phyloP scores from a whole-genome alignment of 2,113 vertebrate species.

The Apaloderma vittatum region DNA sequence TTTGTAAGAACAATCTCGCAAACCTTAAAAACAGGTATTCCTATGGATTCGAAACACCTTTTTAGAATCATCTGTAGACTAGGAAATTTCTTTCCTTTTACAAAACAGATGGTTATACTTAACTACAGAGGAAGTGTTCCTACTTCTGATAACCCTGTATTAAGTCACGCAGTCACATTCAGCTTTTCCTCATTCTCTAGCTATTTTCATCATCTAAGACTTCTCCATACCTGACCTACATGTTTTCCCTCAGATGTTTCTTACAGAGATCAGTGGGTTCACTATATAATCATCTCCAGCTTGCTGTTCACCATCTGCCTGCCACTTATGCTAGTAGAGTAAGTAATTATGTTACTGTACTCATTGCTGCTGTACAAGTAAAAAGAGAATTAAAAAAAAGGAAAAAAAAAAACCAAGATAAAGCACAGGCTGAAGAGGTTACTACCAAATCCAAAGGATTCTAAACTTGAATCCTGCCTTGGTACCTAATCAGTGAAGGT shows the following conservation, averaged over 20 bases:
- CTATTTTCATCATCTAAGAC: conserved; percentile 33
- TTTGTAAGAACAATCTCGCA: conserved; percentile 30
- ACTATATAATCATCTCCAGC: conserved; percentile 11
- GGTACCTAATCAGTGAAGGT: neutral
- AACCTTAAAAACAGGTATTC: conserved; percentile 27
- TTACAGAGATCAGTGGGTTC: neutral
- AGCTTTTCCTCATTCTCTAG: neutral
- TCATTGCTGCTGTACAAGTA: neutral
- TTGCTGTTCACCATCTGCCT: neutral
- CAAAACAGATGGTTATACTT: conserved; percentile 18
- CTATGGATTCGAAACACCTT: neutral
- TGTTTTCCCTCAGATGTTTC: neutral
- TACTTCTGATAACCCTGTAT: neutral
- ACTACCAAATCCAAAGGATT: neutral
- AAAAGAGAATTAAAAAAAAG: neutral
- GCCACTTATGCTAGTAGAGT: neutral
- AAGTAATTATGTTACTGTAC: neutral
- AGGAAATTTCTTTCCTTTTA: conserved; percentile 2
- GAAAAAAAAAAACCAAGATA: neutral
- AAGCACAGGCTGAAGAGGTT: neutral
- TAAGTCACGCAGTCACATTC: conserved; percentile 31
- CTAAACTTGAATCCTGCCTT: neutral
- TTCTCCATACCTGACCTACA: neutral
- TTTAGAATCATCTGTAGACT: neutral
- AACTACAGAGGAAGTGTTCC: neutral